A percentile compares a stretch with the other conserved stretches of the same genome.
Evolutionary conservation across 1,140 invertebrate species (phyloP).

Genomic region (Leptonema lineaticorne): DNA sequence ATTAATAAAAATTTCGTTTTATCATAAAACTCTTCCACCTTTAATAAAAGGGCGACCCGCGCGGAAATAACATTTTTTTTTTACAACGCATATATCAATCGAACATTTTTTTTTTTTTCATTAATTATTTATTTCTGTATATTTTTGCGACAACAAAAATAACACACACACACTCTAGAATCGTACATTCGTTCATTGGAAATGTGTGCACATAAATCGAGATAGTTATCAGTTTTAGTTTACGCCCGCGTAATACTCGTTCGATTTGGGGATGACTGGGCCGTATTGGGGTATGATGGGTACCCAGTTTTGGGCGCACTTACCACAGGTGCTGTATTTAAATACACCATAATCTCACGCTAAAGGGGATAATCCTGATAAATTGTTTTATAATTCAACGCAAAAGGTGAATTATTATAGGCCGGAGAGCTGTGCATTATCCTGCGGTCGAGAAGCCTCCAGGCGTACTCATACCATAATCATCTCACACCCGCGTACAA

Average conservation of each 20-base stretch:
- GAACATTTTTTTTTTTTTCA: too few species aligned
- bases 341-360: constrained; percentile 40
- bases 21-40: too few species aligned
- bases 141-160: too few species aligned
- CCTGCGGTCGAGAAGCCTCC: constrained; percentile 27
- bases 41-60: too few species aligned
- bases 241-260: background rate
- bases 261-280: background rate
- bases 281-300: background rate
- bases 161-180: too few species aligned
- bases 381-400: constrained; percentile 43
- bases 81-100: too few species aligned
- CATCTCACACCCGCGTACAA: too few species aligned
- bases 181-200: too few species aligned
- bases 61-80: too few species aligned
- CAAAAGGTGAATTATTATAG: constrained; percentile 40
- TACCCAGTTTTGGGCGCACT: background rate
- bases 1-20: too few species aligned
- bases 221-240: background rate
- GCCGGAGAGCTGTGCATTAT: constrained; percentile 39
- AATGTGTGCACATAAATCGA: background rate
- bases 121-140: too few species aligned
- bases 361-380: constrained; percentile 42
- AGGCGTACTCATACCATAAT: background rate
- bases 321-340: constrained; percentile 40